Base-by-base conservation (phyloP, 1,140 invertebrate genomes). In the Euwallacea fornicatus region DNA sequence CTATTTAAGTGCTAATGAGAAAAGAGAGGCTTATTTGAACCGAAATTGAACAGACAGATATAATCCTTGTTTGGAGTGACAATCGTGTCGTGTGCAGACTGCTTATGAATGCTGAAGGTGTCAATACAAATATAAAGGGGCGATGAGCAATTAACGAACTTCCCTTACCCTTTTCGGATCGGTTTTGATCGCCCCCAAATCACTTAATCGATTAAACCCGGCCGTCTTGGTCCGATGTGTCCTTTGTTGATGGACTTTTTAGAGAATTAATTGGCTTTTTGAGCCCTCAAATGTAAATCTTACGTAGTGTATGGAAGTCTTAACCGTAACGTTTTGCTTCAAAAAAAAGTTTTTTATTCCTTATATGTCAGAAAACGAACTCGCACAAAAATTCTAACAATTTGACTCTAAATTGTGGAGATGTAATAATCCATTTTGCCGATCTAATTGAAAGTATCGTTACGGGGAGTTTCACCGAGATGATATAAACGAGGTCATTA, bases 131-230 rank as follows among this genome's bases (percentile, higher is more conserved):
- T 62, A 71, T 75, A 67, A 73, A 75, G 71, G 72, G 74, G 68
- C 69, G 74, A 75, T 75, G 74, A 73, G 72, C 72, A 75, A 74
- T 75, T 75, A 75, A 72, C 73, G 68, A 71, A 75, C 68, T 71
- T 75, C 68, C 21, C 55, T 54, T 61, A 70, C 69, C 68, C 69
- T 71, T 71, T 47, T 59, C 59, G 47, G 60, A 21, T 61, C 53
- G 58, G 50, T 59, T 66, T 64, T 72, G 55, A 72, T 60, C 60
- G 50, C 41, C 42, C 10, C 43, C 50, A 63, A 64, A 50, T 7
- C 62, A 64, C 54, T 71, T 71, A 71, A 71, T 71, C 69, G 69
- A 71, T 71, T 71, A 59, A 33, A 4, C n/a, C 53, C 13, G 64
- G 11, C 21, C 21, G 15, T 7, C 41, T 50, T 43, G 41, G 43